Percentiles rank a stretch among this genome's conserved stretches.
Conservation (phyloP, 2,888 invertebrate species). For the Heliothis peltigera region DNA sequence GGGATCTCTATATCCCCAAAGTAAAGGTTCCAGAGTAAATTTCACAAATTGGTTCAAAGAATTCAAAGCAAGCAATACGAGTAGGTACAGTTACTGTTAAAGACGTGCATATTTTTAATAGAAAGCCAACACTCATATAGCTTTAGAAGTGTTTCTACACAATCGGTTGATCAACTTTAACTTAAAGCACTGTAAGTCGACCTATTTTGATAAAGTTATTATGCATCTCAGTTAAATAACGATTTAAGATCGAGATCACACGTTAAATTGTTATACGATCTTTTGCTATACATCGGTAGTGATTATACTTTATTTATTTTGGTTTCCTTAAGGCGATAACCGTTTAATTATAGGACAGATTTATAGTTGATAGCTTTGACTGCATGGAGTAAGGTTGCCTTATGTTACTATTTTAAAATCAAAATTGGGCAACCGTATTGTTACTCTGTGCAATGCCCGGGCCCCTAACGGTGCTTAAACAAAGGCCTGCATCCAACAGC, state of each 20-base stretch:
- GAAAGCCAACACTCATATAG: neutral
- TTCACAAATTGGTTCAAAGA: neutral
- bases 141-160: slow-evolving; percentile 1
- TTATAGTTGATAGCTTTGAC: neutral
- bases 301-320: slow-evolving; percentile 4
- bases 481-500: slow-evolving; percentile 77
- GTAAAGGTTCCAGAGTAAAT: too few species aligned
- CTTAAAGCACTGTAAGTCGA: slow-evolving; percentile 37
- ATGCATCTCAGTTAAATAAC: slow-evolving; percentile 33
- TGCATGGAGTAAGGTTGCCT: slow-evolving; percentile 5
- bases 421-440: slow-evolving; percentile 21
- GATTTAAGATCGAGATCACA: slow-evolving; percentile 53
- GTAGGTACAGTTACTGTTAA: too few species aligned
- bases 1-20: too few species aligned
- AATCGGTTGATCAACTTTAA: slow-evolving; percentile 42
- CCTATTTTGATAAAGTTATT: slow-evolving; percentile 49
- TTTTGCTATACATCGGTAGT: slow-evolving; percentile 8
- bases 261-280: slow-evolving; percentile 21
- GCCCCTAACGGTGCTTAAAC: slow-evolving; percentile 70
- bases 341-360: neutral
- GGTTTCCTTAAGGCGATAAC: slow-evolving; percentile 4
- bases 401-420: slow-evolving; percentile 6
- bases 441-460: slow-evolving; percentile 41
- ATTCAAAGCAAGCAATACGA: neutral
- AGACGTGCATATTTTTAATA: slow-evolving; percentile 21